These are phyloP conservation scores for Vannuccia rotundouncinata DNA, from an alignment of 2,888 invertebrate species.

Conservation along the genomic window DNA sequence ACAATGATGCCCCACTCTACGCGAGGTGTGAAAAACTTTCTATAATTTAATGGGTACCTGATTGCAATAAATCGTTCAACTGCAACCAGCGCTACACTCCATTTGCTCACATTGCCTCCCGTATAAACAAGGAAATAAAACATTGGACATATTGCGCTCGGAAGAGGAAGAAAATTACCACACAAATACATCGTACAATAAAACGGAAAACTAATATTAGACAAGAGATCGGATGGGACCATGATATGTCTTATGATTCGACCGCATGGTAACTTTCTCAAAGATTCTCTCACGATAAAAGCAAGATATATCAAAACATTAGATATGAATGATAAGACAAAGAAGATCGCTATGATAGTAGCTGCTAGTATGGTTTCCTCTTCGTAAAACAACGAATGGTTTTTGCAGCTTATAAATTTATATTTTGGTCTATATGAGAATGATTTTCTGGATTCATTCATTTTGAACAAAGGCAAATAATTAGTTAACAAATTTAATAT, in stretches of 20 bases:
- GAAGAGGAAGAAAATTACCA: background rate
- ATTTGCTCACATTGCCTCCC: background rate
- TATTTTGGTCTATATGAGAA: too few species aligned
- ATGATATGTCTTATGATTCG: background rate
- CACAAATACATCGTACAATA: background rate
- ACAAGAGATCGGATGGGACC: background rate
- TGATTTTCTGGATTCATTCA: too few species aligned
- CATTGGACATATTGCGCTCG: background rate
- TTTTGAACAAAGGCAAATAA: too few species aligned
- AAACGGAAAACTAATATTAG: background rate
- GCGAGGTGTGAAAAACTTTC: background rate
- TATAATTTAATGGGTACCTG: background rate
- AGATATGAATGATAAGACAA: background rate
- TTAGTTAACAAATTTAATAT: too few species aligned
- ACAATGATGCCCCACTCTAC: background rate
- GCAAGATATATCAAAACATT: background rate
- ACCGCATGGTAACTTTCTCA: background rate
- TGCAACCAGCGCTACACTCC: background rate
- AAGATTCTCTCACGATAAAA: background rate
- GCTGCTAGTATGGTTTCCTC: background rate
- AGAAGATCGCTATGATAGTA: background rate
- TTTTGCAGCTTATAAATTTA: background rate
- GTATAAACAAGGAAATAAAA: background rate
- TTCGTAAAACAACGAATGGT: background rate
- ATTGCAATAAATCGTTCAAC: constrained; percentile 1